Evolutionary conservation across 2,797 vertebrate species (phyloP).

Genomic region (Clarias pachynema): DNA sequence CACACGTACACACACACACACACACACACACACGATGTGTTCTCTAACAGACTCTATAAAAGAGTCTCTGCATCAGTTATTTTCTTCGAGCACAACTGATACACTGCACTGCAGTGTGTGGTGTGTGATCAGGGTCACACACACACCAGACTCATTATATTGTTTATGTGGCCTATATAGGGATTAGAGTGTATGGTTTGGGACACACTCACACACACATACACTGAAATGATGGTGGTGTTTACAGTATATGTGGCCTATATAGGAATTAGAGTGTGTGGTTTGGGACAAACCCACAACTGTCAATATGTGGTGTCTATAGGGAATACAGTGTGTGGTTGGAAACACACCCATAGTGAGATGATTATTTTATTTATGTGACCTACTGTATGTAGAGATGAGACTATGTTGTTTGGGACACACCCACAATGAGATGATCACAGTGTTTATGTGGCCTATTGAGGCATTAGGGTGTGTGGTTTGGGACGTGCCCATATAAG

Average conservation of each 20-base stretch:
- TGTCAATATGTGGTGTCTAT: not conserved
- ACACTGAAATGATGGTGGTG: not conserved
- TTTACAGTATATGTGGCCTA: not conserved
- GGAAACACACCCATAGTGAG: not conserved
- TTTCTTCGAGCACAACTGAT: conserved; percentile 7
- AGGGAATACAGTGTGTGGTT: not conserved
- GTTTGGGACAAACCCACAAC: not conserved
- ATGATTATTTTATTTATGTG: not conserved
- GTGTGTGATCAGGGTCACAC: not conserved
- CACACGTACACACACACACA: conserved; percentile 13
- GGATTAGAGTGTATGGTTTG: not conserved
- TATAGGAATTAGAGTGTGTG: not conserved
- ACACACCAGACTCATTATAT: not conserved
- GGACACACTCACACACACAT: not conserved
- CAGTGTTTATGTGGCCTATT: not conserved
- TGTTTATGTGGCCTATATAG: not conserved
- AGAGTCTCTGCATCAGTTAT: conserved; percentile 5
- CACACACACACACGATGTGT: not conserved
- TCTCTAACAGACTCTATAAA: conserved; percentile 7
- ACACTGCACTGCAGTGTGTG: not conserved
- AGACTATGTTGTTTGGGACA: not conserved
- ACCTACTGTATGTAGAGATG: not conserved
- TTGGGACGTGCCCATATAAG: too few relatives aligned
- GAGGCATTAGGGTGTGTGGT: too few relatives aligned
- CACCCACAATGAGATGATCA: not conserved